Conservation (phyloP, 2,888 invertebrate species). For the Orgyia antiqua region DNA sequence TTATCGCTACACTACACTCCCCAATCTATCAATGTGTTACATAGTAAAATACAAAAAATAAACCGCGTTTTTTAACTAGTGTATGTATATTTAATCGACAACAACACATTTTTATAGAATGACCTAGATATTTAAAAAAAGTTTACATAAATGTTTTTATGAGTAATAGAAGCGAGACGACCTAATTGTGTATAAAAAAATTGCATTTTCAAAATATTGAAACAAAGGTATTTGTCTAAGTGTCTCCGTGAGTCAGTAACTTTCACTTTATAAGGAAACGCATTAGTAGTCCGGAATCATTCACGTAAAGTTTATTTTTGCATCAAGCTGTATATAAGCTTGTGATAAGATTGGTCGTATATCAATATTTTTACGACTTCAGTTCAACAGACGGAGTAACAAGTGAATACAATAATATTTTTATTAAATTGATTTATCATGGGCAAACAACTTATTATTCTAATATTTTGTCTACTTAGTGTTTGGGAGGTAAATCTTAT, state of each 20-base stretch:
- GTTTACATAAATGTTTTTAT: constrained; percentile 2
- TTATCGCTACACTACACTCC: too few relatives aligned
- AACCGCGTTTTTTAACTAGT: too few relatives aligned
- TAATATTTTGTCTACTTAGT: constrained; percentile 15
- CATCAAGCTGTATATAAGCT: constrained; percentile 34
- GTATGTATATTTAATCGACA: background rate
- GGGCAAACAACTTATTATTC: constrained; percentile 9
- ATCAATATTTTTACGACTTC: constrained; percentile 2
- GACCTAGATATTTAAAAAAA: too few relatives aligned
- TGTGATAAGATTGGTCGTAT: constrained; percentile 12
- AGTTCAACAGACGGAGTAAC: constrained; percentile 2
- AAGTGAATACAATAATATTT: too few relatives aligned
- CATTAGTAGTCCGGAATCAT: constrained; percentile 16
- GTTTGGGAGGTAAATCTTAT: constrained; percentile 36
- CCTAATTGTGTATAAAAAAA: constrained; percentile 28
- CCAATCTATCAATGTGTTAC: too few relatives aligned
- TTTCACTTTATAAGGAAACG: constrained; percentile 48
- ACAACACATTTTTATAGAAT: background rate
- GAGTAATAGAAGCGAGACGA: constrained; percentile 38
- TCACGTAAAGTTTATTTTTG: constrained; percentile 17
- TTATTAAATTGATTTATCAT: too few relatives aligned
- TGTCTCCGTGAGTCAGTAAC: constrained; percentile 48
- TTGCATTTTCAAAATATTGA: constrained; percentile 17
- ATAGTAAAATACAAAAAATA: too few relatives aligned
- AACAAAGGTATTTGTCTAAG: constrained; percentile 34